Conservation (phyloP, 2,797 vertebrate species). For the Megaceryle alcyon region DNA sequence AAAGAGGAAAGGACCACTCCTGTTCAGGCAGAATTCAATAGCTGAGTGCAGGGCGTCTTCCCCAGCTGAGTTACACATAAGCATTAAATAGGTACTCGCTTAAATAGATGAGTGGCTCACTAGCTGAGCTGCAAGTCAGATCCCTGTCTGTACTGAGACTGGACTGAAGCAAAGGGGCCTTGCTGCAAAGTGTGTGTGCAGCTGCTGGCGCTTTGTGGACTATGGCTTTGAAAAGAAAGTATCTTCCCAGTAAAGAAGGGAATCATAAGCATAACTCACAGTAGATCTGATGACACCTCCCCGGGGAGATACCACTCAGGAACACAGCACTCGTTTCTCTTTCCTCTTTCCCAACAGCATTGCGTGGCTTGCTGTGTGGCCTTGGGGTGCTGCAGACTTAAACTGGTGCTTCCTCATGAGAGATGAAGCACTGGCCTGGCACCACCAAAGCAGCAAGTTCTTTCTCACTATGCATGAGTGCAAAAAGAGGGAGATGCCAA, state of each 20-base stretch:
- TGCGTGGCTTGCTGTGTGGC: not conserved
- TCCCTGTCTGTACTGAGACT: not conserved
- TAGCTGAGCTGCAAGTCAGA: not conserved
- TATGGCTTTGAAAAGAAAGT: not conserved
- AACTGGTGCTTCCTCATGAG: fast-evolving
- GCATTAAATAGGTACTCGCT: not conserved
- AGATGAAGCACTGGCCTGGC: not conserved
- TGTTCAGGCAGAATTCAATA: not conserved
- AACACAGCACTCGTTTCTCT: not conserved
- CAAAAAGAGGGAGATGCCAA: not conserved
- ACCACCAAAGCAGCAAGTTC: not conserved
- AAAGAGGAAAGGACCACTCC: not conserved
- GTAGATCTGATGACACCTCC: not conserved
- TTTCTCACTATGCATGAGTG: not conserved
- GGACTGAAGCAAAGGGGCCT: not conserved
- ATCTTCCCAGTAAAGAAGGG: not conserved
- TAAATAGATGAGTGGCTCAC: not conserved
- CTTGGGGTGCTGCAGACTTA: not conserved
- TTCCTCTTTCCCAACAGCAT: not conserved
- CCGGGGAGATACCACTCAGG: not conserved
- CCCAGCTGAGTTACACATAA: not conserved
- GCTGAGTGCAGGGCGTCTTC: not conserved
- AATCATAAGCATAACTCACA: not conserved
- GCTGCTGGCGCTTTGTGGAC: not conserved
- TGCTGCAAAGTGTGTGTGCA: not conserved